Conservation (phyloP, 2,888 invertebrate species). For the Ectemnius cavifrons region DNA sequence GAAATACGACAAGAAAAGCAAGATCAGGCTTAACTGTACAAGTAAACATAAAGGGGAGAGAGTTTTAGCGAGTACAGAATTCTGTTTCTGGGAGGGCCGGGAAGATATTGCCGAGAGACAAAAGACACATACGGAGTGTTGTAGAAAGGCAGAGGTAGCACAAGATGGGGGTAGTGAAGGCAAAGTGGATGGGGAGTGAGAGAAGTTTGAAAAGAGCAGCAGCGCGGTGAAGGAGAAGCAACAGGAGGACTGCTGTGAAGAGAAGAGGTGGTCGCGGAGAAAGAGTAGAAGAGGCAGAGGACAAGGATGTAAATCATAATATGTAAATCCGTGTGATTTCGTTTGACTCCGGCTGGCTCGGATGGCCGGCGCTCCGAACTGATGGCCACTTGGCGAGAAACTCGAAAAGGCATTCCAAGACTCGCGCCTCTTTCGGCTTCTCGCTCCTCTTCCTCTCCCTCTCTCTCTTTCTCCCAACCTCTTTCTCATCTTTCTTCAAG, state of each 20-base stretch:
- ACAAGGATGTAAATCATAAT: slow-evolving; percentile 77
- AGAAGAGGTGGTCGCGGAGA: slow-evolving; percentile 34
- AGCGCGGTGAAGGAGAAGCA: slow-evolving; percentile 12
- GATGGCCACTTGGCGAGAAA: slow-evolving; percentile 69
- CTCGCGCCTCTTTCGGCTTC: slow-evolving; percentile 57
- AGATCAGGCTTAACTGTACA: too few relatives aligned
- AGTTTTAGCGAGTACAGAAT: background rate
- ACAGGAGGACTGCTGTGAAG: slow-evolving; percentile 16
- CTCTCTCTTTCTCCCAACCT: slow-evolving; percentile 8
- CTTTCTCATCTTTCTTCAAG: slow-evolving; percentile 34
- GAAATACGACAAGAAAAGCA: too few relatives aligned
- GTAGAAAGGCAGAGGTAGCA: background rate
- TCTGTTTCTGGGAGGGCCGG: background rate
- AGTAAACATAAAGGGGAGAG: too few relatives aligned
- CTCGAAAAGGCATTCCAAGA: slow-evolving; percentile 65
- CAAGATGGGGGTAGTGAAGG: slow-evolving; percentile 7
- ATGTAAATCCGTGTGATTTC: slow-evolving; percentile 76
- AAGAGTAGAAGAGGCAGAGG: slow-evolving; percentile 64
- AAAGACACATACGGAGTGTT: background rate
- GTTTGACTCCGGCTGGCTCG: slow-evolving; percentile 69
- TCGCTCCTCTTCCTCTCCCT: slow-evolving; percentile 3
- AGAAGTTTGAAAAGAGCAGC: slow-evolving; percentile 28
- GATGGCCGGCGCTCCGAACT: slow-evolving; percentile 66
- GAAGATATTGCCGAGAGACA: background rate
- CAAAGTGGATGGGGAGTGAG: background rate